These are phyloP conservation scores for Oreonectes daqikongensis DNA, from an alignment of 2,797 vertebrate species.

Conservation along the genomic window DNA sequence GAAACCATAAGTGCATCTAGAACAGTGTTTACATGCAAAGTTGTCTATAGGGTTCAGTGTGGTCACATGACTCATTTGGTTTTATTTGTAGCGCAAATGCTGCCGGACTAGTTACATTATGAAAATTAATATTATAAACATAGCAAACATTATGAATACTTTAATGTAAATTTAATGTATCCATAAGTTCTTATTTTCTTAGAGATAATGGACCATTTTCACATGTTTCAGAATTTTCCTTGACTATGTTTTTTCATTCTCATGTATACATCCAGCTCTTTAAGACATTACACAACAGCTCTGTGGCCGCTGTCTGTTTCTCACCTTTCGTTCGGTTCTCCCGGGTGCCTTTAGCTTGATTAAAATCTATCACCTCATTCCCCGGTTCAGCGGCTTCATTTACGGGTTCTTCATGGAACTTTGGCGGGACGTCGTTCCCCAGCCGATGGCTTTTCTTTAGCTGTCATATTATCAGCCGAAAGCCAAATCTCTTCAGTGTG, in stretches of 20 bases:
- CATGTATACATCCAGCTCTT: not conserved
- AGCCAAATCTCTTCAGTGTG: slow-evolving; percentile 68
- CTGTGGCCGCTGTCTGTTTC: slow-evolving; percentile 19
- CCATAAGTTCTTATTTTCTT: too few species aligned
- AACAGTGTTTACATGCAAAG: too few species aligned
- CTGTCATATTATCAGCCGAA: slow-evolving; percentile 62
- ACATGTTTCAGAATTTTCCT: not conserved
- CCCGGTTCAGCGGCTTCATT: slow-evolving; percentile 52
- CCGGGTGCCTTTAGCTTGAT: slow-evolving; percentile 43
- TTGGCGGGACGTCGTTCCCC: slow-evolving; percentile 47
- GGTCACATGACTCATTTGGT: too few species aligned
- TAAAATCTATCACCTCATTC: slow-evolving; percentile 53
- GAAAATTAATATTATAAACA: too few species aligned
- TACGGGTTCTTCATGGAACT: slow-evolving; percentile 54
- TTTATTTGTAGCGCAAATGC: too few species aligned
- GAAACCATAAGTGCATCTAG: too few species aligned
- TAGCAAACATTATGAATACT: too few species aligned
- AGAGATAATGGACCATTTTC: too few species aligned
- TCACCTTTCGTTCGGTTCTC: slow-evolving; percentile 50
- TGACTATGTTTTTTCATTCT: not conserved
- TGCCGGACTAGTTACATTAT: too few species aligned
- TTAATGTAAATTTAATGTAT: too few species aligned
- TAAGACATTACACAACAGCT: not conserved
- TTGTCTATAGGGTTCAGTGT: too few species aligned
- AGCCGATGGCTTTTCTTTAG: slow-evolving; percentile 47